Percentiles rank a stretch among this genome's conserved stretches.
Evolutionary conservation across 2,797 vertebrate genomes (phyloP).

Genomic region (Mormyrus proboscirostris): DNA sequence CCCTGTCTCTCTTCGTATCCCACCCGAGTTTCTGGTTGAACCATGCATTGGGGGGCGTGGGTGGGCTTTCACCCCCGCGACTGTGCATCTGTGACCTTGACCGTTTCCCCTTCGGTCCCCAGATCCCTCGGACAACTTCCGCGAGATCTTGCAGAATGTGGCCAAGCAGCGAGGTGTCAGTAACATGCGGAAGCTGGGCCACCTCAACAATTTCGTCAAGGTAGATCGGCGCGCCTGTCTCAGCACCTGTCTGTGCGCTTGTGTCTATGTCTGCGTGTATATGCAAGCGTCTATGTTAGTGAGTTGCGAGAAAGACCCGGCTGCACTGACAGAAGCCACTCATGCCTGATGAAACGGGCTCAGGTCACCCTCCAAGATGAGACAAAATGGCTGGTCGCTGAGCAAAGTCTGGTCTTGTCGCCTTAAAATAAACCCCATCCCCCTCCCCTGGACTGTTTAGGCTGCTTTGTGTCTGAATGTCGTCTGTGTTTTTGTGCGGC

Average conservation of each 20-base stretch:
- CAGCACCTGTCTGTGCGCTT: background rate
- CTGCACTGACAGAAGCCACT: background rate
- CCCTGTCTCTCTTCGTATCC: background rate
- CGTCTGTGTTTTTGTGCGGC: background rate
- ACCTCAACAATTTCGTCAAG: slow-evolving; percentile 99
- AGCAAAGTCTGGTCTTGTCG: background rate
- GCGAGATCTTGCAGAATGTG: slow-evolving; percentile 98
- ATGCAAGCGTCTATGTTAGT: slow-evolving; percentile 19
- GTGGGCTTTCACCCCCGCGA: background rate
- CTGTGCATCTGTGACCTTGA: background rate
- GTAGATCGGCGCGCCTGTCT: slow-evolving; percentile 53
- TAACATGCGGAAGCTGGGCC: slow-evolving; percentile 98
- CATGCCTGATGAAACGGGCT: background rate
- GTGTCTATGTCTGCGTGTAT: background rate
- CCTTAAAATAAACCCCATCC: background rate
- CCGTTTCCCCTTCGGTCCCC: slow-evolving; percentile 16
- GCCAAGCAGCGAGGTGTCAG: slow-evolving; percentile 93
- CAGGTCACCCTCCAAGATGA: background rate
- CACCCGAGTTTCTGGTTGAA: background rate
- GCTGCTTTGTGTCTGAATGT: background rate
- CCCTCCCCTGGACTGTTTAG: background rate
- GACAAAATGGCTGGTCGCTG: background rate
- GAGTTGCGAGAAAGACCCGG: background rate
- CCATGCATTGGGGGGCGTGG: background rate
- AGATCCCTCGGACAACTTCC: slow-evolving; percentile 95